phyloP scores from a whole-genome alignment of 2,888 invertebrate genomes.

The Lottia gigantea region DNA sequence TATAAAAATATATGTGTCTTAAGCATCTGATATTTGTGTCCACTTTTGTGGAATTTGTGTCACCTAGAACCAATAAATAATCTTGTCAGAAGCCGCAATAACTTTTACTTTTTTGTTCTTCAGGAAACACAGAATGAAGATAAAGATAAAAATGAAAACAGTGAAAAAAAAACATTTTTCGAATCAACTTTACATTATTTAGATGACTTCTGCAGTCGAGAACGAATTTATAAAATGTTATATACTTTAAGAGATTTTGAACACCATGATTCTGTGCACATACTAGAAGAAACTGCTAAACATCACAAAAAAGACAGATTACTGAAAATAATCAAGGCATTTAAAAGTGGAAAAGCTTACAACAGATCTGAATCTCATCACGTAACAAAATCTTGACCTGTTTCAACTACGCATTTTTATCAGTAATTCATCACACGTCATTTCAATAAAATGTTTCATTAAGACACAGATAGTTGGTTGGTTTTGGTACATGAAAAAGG shows the following conservation, averaged over 20 bases:
- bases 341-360: slow-evolving; percentile 31
- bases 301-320: slow-evolving; percentile 35
- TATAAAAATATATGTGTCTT: too few relatives aligned
- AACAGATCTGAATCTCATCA: slow-evolving; percentile 25
- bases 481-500: too few relatives aligned
- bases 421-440: too few relatives aligned
- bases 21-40: too few relatives aligned
- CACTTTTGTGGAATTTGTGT: too few relatives aligned
- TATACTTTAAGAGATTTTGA: slow-evolving; percentile 31
- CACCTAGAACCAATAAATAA: too few relatives aligned
- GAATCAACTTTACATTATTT: slow-evolving; percentile 35
- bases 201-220: slow-evolving; percentile 39
- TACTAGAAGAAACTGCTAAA: slow-evolving; percentile 31
- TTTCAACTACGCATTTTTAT: too few relatives aligned
- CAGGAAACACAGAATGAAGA: slow-evolving; percentile 1
- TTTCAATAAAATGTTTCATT: too few relatives aligned
- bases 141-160: slow-evolving; percentile 9
- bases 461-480: too few relatives aligned
- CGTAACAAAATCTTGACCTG: neutral
- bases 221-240: slow-evolving; percentile 38
- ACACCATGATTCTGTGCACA: slow-evolving; percentile 24
- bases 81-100: too few relatives aligned
- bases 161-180: neutral
- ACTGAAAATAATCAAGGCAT: slow-evolving; percentile 36
- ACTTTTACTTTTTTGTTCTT: too few relatives aligned